These are phyloP conservation scores for Meteorus cinctellus DNA, from an alignment of 2,888 invertebrate genomes.

Conservation along the genomic window DNA sequence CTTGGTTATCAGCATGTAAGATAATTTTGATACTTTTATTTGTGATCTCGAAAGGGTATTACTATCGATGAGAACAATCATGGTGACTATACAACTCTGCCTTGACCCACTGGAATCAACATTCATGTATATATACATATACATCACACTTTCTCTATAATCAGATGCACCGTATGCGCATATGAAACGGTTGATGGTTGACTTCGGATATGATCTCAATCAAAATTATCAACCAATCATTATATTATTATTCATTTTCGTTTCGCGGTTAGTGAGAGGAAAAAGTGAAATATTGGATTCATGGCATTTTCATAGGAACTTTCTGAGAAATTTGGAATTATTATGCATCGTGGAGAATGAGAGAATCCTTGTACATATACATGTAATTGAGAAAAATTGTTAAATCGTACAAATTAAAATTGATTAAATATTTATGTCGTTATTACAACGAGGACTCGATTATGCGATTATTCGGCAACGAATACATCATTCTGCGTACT, in stretches of 20 bases:
- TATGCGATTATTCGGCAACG: slow-evolving; percentile 30
- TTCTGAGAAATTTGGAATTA: background rate
- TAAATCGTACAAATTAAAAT: too few species aligned
- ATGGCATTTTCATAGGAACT: background rate
- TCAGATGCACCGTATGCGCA: slow-evolving; percentile 1
- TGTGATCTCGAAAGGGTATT: slow-evolving; percentile 19
- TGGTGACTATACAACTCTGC: slow-evolving; percentile 50
- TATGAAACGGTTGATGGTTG: slow-evolving; percentile 6
- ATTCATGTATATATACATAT: slow-evolving; percentile 48
- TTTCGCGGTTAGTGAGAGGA: background rate
- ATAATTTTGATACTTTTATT: slow-evolving; percentile 14
- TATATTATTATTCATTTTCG: slow-evolving; percentile 15
- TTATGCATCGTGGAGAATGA: too few species aligned
- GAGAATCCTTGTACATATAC: too few species aligned
- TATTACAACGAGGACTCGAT: background rate
- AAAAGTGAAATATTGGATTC: background rate
- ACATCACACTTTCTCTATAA: slow-evolving; percentile 54
- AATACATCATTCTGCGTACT: slow-evolving; percentile 9
- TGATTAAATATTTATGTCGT: background rate
- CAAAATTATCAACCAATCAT: slow-evolving; percentile 18
- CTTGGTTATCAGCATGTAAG: background rate
- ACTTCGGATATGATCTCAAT: slow-evolving; percentile 24
- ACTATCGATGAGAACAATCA: slow-evolving; percentile 37
- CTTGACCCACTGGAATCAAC: slow-evolving; percentile 56
- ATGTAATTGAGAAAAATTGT: too few species aligned